Percentiles rank a stretch among this genome's conserved stretches.
Conservation (phyloP, 2,113 vertebrate genomes). For the Hypanus sabinus region DNA sequence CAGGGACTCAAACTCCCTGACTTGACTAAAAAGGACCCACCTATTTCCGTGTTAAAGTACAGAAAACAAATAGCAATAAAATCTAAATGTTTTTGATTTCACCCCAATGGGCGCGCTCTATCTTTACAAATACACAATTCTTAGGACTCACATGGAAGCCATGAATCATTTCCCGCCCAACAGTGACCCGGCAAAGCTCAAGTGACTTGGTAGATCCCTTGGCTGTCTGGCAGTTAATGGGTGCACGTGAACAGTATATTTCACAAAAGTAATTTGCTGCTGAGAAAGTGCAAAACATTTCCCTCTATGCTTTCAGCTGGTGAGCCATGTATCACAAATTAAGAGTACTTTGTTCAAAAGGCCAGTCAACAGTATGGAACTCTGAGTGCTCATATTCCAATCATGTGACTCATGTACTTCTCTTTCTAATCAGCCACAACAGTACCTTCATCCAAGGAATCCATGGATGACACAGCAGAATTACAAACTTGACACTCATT, state of each 20-base stretch:
- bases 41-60: background rate
- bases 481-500: background rate
- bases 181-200: background rate
- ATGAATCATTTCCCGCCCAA: background rate
- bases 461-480: background rate
- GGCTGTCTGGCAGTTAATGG: background rate
- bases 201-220: background rate
- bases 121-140: background rate
- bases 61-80: background rate
- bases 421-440: background rate
- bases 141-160: background rate
- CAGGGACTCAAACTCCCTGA: background rate
- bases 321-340: background rate
- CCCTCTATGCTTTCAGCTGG: background rate
- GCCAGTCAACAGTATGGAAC: background rate
- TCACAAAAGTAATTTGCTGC: background rate
- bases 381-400: background rate
- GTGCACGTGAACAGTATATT: background rate
- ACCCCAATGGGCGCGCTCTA: background rate
- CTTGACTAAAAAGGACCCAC: background rate
- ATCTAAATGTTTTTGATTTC: background rate
- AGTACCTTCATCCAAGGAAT: background rate
- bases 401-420: background rate
- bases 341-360: background rate
- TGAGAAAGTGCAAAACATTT: constrained; percentile 2